Evolutionary conservation across 2,797 vertebrate species (phyloP).

Genomic region (Lophius americanus): DNA sequence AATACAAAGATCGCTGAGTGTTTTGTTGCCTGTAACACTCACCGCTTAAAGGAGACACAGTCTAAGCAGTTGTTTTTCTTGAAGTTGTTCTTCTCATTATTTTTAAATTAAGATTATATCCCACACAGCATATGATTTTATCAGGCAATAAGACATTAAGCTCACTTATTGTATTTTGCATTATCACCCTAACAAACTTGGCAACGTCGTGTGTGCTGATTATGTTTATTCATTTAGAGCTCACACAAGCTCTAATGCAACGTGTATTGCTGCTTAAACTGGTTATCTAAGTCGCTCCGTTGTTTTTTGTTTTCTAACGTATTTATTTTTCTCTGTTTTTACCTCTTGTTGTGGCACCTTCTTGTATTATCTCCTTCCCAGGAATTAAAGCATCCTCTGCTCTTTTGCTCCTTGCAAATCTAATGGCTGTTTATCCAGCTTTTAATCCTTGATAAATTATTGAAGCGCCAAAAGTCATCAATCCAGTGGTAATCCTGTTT

Average conservation of each 20-base stretch:
- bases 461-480: slow-evolving; percentile 6
- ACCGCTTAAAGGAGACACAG: slow-evolving; percentile 20
- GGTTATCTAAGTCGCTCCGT: background rate
- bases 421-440: background rate
- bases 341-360: slow-evolving; percentile 20
- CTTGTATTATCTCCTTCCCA: slow-evolving; percentile 7
- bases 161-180: too few species aligned
- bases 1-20: slow-evolving; percentile 44
- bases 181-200: too few species aligned
- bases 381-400: slow-evolving; percentile 18
- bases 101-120: background rate
- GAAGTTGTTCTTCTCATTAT: background rate
- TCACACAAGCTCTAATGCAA: background rate
- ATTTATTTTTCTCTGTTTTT: slow-evolving; percentile 15
- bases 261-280: too few species aligned
- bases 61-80: background rate
- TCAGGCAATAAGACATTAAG: too few species aligned
- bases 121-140: background rate
- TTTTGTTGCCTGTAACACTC: slow-evolving; percentile 21
- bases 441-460: slow-evolving; percentile 12
- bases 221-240: background rate
- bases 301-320: slow-evolving; percentile 13
- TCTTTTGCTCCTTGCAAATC: slow-evolving; percentile 14
- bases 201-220: background rate
- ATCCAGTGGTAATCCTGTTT: background rate